Percentiles rank a stretch among this genome's conserved stretches.
Evolutionary conservation across 2,797 vertebrate species (phyloP).

Genomic region (Syncerus caffer): DNA sequence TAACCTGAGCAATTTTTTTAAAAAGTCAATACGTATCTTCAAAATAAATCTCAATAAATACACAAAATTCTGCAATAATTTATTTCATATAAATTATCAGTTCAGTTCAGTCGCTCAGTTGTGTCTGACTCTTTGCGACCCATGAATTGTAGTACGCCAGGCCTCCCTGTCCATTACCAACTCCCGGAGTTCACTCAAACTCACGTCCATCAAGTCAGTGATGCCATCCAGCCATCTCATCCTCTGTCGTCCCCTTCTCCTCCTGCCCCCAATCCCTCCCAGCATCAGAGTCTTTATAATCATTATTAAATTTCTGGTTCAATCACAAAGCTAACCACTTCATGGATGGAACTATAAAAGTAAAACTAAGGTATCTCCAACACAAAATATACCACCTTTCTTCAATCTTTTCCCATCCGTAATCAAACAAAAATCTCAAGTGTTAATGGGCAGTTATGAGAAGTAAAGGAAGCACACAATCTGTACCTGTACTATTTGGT

Average conservation of each 20-base stretch:
- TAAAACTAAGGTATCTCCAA: not conserved
- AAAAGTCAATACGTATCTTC: not conserved
- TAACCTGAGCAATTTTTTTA: not conserved
- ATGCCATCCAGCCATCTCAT: no score
- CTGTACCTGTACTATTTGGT: constrained; percentile 97
- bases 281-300: not conserved
- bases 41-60: constrained; percentile 25
- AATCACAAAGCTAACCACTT: constrained; percentile 9
- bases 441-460: not conserved
- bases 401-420: not conserved
- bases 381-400: not conserved
- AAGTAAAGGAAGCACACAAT: constrained; percentile 26
- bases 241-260: no score
- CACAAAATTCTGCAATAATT: not conserved
- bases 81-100: constrained; percentile 1
- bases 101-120: no score
- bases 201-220: no score
- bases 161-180: no score
- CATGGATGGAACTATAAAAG: not conserved
- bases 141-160: no score
- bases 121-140: no score
- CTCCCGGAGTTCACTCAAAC: no score
- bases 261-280: no score
- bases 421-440: not conserved
- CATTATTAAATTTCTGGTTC: constrained; percentile 31